Base-by-base conservation (phyloP, 1,140 invertebrate species). In the Heliothis subflexa region DNA sequence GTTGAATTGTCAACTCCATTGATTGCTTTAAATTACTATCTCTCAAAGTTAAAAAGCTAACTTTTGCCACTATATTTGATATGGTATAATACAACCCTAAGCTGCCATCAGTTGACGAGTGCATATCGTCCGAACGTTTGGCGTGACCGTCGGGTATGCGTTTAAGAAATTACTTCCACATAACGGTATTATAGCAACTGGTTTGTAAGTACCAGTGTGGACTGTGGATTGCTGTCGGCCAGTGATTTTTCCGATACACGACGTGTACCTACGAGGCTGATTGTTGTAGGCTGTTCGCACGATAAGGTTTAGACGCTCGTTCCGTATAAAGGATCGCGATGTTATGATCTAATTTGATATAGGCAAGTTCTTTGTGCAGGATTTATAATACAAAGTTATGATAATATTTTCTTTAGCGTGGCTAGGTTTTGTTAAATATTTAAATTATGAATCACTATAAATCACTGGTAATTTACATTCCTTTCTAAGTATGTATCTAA, bases 161-260 rank as follows among this genome's bases (percentile, higher is more conserved):
- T 91, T 91, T 91, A 90, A 91, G 86, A 90, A 87, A 90, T 89
- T 85, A 90, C 89, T 89, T 89, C 85, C 85, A 86, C 50, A 80
- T 92, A 93, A 93, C 92, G 90, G 90, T 91, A 85, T 84, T 47
- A 81, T 84, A 75, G 83, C 85, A 93, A 94, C 92, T 81, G 89
- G 92, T 94, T 93, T 89, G 84, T 86, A 85, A 68, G 61, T 77
- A 61, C 74, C 52, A 57, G 85, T 88, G 86, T 85, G 78, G 86
- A 86, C 80, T 88, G 86, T 85, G 78, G 86, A 86, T 81, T 86
- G 86, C 83, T 73, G 84, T 81, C 82, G 83, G 79, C 49, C 81
- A 74, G 86, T 79, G 82, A 91, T 90, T 91, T 93, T 89, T 92
- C 88, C 86, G 79, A 87, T 85, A 88, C 86, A 40, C 62, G 47